Evolutionary conservation across 2,888 invertebrate species (phyloP), one percentile per base, ranked within the genome.

Genomic region (Cantharis nigra): DNA sequence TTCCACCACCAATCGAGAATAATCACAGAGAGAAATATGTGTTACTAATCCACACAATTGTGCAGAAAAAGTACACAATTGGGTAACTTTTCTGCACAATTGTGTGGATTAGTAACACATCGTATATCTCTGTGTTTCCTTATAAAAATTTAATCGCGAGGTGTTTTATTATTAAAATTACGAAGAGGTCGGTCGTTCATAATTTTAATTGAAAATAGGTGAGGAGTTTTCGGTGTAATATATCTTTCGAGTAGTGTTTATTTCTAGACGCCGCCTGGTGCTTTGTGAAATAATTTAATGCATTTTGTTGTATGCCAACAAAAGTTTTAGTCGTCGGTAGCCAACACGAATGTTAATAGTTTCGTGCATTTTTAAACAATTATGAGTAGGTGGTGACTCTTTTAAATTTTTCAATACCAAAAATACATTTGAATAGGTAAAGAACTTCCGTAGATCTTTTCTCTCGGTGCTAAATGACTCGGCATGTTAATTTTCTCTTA

Each of bases 201-300:
- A 64, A 64, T 64, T 64, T 64, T 64, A 64, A 64, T 64, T 64
- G 64, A 64, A 64, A 64, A 64, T 64, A 64, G 64, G 64, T 64
- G 64, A 64, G 64, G 64, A 64, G 64, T 16, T 64, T 64, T 64
- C 13, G 20, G 18, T 20, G 20, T 64, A 64, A 64, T 64, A 64
- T 20, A 64, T 64, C 64, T 64, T 64, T 16, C 20, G 20, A 64
- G 49, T n/a, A 49, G 20, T 64, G 75, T 76, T 73, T 76, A 73
- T 76, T 73, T 76, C 65, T 65, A 72, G 72, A 69, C 75, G 71
- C 69, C 69, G 75, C 71, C 72, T 76, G 69, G 71, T 76, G 70
- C 65, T 69, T 76, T 70, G 49, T 16, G 72, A 72, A 76, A 72
- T 69, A 76, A 73, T 72, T 76, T 76, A 76, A 76, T 76, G 73